phyloP scores from a whole-genome alignment of 2,888 invertebrate genomes.

The Morpho deidamia region DNA sequence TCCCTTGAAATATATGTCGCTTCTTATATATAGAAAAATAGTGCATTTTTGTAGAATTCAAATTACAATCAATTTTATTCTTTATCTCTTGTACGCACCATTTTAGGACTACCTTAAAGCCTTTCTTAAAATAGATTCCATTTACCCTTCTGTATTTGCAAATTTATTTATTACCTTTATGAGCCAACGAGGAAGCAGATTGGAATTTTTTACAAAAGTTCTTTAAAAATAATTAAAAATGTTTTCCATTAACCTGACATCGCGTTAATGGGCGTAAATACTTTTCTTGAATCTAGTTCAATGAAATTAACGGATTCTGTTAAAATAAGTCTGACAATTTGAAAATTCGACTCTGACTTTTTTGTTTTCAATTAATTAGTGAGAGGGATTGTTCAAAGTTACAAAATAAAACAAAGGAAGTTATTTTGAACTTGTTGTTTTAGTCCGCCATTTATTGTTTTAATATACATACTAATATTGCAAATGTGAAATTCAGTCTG shows the following conservation, averaged over 20 bases:
- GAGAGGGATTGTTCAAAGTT: not conserved
- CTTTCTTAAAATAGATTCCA: constrained; percentile 12
- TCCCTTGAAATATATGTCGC: too few relatives aligned
- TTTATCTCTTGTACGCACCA: not conserved
- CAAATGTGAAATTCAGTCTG: too few relatives aligned
- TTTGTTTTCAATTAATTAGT: not conserved
- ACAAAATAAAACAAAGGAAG: not conserved
- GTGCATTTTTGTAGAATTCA: too few relatives aligned
- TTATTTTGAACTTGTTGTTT: too few relatives aligned
- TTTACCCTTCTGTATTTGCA: constrained; percentile 8
- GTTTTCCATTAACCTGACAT: constrained; percentile 19
- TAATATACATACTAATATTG: too few relatives aligned
- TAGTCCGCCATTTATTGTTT: too few relatives aligned
- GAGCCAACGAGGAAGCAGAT: constrained; percentile 6
- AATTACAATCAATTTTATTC: not conserved
- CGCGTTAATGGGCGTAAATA: constrained; percentile 1
- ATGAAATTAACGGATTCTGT: not conserved
- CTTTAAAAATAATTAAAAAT: constrained; percentile 23
- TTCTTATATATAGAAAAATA: too few relatives aligned
- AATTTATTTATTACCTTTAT: constrained; percentile 18
- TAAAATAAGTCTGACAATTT: not conserved
- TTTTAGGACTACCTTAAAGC: not conserved
- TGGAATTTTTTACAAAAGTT: constrained; percentile 12
- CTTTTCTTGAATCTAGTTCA: not conserved
- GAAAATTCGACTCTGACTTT: not conserved